Conservation (phyloP, 2,797 vertebrate genomes). For the Microhierax caerulescens region DNA sequence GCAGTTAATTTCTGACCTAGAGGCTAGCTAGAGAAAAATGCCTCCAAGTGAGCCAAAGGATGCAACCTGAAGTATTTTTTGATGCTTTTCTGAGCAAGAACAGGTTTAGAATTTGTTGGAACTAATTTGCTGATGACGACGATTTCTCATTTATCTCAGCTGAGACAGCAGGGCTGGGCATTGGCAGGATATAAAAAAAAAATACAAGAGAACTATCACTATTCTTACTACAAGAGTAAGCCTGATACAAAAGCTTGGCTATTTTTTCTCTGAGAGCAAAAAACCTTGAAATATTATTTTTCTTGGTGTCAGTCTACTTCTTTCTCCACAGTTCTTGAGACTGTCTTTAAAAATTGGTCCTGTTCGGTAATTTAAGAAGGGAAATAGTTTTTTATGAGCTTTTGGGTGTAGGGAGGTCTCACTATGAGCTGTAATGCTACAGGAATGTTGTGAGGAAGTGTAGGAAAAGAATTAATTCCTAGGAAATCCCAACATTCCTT, state of each 20-base stretch:
- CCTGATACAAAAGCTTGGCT: neutral
- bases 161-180: neutral
- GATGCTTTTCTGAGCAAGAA: neutral
- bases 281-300: neutral
- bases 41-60: neutral
- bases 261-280: neutral
- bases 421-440: neutral
- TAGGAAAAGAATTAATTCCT: neutral
- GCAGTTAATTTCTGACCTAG: neutral
- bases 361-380: neutral
- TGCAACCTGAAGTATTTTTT: neutral
- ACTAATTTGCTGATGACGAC: neutral
- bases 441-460: neutral
- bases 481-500: neutral
- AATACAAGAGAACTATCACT: neutral
- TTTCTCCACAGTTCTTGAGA: neutral
- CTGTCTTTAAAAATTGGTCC: neutral
- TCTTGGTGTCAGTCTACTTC: neutral
- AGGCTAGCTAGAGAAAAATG: neutral
- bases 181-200: neutral
- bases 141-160: neutral
- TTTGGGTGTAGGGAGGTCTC: neutral
- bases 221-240: neutral
- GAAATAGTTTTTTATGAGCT: neutral
- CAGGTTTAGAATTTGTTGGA: neutral